A percentile compares a stretch with the other conserved stretches of the same genome.
Conservation (phyloP, 2,113 vertebrate species). For the Illadopsis cleaveri region DNA sequence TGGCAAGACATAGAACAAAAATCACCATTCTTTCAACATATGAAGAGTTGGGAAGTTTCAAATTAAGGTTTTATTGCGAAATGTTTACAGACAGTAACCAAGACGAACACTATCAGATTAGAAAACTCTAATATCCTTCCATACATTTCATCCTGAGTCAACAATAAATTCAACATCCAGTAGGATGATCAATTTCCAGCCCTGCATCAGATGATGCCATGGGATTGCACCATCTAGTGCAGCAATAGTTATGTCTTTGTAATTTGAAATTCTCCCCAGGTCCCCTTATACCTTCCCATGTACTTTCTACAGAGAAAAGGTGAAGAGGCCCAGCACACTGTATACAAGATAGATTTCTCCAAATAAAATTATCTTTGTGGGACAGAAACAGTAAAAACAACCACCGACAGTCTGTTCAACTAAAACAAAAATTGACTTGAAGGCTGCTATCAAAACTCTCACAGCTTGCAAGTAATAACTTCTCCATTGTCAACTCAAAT, state of each 20-base stretch:
- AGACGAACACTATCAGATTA: neutral
- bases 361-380: neutral
- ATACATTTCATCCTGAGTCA: neutral
- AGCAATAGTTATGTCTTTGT: neutral
- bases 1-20: constrained; percentile 21
- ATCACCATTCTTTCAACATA: neutral
- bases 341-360: neutral
- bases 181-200: neutral
- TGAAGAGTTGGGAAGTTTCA: constrained; percentile 1
- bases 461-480: neutral
- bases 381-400: neutral
- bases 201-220: neutral
- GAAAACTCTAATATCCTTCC: neutral
- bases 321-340: neutral
- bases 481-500: neutral
- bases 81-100: neutral
- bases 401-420: neutral
- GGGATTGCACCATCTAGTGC: neutral
- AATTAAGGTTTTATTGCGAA: neutral
- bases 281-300: neutral
- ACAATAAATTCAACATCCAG: neutral
- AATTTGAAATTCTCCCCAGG: neutral
- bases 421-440: neutral
- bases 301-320: neutral
- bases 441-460: neutral